Evolutionary conservation across 2,888 invertebrate genomes (phyloP).

Genomic region (Drosophila atroscutellata): DNA sequence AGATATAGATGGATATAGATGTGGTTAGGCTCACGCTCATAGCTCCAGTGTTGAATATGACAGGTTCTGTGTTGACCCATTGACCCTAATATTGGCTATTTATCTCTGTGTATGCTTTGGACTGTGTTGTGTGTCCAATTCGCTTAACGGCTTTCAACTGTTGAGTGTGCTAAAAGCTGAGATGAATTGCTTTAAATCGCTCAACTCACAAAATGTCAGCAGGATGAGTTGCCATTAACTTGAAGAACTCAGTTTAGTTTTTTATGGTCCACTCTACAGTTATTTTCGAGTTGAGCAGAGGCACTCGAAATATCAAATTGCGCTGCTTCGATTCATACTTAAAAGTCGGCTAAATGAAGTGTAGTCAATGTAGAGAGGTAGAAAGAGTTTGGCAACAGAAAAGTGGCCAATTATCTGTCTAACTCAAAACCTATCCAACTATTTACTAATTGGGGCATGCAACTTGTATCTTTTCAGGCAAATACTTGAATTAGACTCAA

Average conservation of each 20-base stretch:
- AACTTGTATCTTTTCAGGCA: slow-evolving; percentile 20
- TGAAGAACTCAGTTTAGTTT: neutral
- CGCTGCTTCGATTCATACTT: neutral
- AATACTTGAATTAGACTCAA: neutral
- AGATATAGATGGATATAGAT: neutral
- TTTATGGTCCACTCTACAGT: neutral
- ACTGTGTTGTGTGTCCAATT: neutral
- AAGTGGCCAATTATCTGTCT: too few relatives aligned
- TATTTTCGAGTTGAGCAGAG: neutral
- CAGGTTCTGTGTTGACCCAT: slow-evolving; percentile 39
- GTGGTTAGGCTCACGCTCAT: neutral
- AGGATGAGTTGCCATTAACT: slow-evolving; percentile 14
- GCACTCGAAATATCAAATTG: neutral
- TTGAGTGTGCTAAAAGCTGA: slow-evolving; percentile 28
- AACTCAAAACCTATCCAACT: neutral
- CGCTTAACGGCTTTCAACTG: neutral
- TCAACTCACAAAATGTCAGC: slow-evolving; percentile 32
- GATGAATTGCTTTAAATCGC: slow-evolving; percentile 36
- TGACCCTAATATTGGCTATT: slow-evolving; percentile 25
- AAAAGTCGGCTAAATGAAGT: neutral
- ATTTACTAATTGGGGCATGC: neutral
- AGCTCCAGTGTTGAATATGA: slow-evolving; percentile 23
- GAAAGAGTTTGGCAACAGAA: neutral
- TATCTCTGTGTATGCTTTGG: neutral
- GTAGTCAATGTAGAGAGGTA: neutral